Conservation (phyloP, 2,888 invertebrate species). For the Crioceris asparagi region DNA sequence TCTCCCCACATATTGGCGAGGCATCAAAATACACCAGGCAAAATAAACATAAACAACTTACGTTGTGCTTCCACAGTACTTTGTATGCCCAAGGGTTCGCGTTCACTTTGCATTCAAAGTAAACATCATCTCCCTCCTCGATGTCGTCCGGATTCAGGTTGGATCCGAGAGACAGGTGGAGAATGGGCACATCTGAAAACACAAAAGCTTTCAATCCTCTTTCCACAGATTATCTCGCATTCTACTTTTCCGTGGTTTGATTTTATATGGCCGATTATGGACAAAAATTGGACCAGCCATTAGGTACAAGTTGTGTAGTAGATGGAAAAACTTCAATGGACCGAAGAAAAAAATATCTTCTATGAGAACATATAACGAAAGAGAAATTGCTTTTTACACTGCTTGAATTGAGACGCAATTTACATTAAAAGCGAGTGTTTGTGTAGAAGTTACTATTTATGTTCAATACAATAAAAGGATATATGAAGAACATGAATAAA, state of each 20-base stretch:
- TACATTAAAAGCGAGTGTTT: too few species aligned
- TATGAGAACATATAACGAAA: too few species aligned
- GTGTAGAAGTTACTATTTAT: too few species aligned
- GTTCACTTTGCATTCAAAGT: slow-evolving; percentile 69
- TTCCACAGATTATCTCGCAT: slow-evolving; percentile 19
- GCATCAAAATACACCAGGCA: background rate
- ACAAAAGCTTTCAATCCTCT: slow-evolving; percentile 27
- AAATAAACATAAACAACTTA: slow-evolving; percentile 42
- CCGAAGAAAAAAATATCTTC: too few species aligned
- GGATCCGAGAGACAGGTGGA: slow-evolving; percentile 58
- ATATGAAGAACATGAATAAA: too few species aligned
- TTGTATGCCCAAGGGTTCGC: slow-evolving; percentile 70
- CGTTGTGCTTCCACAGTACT: slow-evolving; percentile 72
- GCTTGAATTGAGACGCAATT: too few species aligned
- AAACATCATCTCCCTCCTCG: slow-evolving; percentile 70
- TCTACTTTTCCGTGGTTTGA: slow-evolving; percentile 26
- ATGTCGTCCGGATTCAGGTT: slow-evolving; percentile 70
- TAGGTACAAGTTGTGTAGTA: too few species aligned
- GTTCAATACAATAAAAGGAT: too few species aligned
- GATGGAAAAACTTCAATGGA: too few species aligned
- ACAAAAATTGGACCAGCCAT: too few species aligned
- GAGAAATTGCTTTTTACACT: too few species aligned
- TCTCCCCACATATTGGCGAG: too few species aligned
- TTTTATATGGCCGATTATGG: slow-evolving; percentile 30
- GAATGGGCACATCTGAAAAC: slow-evolving; percentile 55